Base-by-base conservation (phyloP, 2,888 invertebrate genomes). In the Cheilosia pagana region DNA sequence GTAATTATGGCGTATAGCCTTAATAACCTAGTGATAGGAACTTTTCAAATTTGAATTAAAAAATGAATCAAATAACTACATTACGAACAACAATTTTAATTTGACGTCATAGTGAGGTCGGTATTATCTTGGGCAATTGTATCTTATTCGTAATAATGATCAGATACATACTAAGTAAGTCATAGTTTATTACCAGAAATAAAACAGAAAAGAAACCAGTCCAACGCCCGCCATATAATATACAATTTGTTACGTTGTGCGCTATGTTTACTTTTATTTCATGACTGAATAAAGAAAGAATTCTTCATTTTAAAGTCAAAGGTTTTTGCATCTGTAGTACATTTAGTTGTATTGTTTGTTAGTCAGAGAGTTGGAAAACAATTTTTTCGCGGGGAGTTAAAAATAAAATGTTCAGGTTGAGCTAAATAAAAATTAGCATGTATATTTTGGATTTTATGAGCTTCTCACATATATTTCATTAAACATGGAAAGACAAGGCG, bases 371-470 rank as follows among this genome's bases (percentile, higher is more conserved):
- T 21, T 53, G 14, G 31, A 23, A 63, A n/a, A 35, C 45, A 39
- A 41, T 48, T 70, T 19, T 50, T 23, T 25, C 25, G 41, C 23
- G 71, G 50, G 60, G 52, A 63, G 81, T 81, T 81, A 76, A 60
- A 81, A 81, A 81, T 81, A 81, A 70, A n/a, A 76, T 76, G 71
- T 71, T 81, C 60, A 71, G 65, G 65, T 67, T 81, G 70, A 75
- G 76, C 81, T 76, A 59, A 76, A 81, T 41, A 57, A 63, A 76
- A 81, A 59, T 81, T 52, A 70, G 70, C 75, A 81, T 59, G 63
- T 70, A 81, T 63, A 72, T 77, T 71, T 77, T 41, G 31, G 62
- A 63, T 10, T 71, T 63, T 78, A 78, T 31, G 31, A 55, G 60
- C 25, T 62, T 21, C 25, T 48, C 28, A 53, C 7, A 76, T 53